Percentiles rank a stretch among this genome's conserved stretches.
Evolutionary conservation across 2,113 vertebrate species (phyloP).

Genomic region (Sorex fumeus): DNA sequence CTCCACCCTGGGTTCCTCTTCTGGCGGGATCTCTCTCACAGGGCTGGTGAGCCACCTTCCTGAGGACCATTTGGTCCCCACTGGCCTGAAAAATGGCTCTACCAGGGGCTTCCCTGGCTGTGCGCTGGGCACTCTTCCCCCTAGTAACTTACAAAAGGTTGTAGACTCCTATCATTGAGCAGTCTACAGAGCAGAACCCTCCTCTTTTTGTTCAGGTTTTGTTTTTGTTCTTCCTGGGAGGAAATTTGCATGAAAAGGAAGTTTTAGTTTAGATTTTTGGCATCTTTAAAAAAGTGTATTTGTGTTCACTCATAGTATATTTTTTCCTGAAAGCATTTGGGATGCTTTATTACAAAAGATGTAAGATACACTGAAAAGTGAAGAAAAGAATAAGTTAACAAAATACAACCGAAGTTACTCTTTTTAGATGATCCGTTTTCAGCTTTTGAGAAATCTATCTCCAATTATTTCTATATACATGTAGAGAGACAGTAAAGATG

Average conservation of each 20-base stretch:
- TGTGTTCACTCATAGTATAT: constrained; percentile 3
- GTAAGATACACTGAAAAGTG: not conserved
- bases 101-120: not conserved
- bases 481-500: not conserved
- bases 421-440: not conserved
- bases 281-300: not conserved
- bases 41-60: not conserved
- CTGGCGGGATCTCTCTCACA: not conserved
- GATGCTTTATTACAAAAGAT: not conserved
- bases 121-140: not conserved
- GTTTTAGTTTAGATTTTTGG: not conserved
- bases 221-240: not conserved
- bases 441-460: not conserved
- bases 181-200: not conserved
- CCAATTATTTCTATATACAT: not conserved
- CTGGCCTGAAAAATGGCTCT: not conserved
- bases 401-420: not conserved
- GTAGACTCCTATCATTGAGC: not conserved
- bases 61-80: not conserved
- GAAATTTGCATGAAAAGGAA: not conserved
- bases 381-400: not conserved
- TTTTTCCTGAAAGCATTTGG: constrained; percentile 27
- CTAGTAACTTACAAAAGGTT: constrained; percentile 18
- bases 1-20: not conserved
- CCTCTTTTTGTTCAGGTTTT: not conserved